Percentiles rank a stretch among this genome's conserved stretches.
These are phyloP conservation scores for Didymodactylos carnosus DNA, from an alignment of 2,888 invertebrate genomes.

Conservation along the genomic window DNA sequence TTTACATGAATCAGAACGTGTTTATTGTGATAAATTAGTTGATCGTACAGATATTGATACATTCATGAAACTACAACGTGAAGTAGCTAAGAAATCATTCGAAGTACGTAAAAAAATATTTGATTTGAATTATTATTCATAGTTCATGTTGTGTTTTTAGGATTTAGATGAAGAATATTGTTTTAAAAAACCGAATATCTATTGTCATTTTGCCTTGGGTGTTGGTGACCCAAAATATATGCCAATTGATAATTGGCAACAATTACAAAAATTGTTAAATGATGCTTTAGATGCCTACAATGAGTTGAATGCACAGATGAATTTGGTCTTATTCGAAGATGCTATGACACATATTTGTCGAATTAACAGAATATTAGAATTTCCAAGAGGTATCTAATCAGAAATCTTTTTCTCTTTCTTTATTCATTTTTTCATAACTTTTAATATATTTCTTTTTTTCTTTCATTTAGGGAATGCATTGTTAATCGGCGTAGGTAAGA, in stretches of 20 bases:
- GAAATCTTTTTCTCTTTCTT: too few relatives aligned
- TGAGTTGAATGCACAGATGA: conserved; percentile 88
- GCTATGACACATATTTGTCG: conserved; percentile 82
- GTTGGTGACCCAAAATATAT: conserved; percentile 88
- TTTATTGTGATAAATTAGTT: conserved; percentile 74
- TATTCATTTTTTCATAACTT: too few relatives aligned
- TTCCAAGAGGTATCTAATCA: conserved; percentile 83
- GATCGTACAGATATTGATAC: conserved; percentile 77
- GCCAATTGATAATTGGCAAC: conserved; percentile 57
- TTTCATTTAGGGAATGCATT: neutral
- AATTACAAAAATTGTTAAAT: conserved; percentile 57
- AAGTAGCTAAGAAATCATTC: conserved; percentile 60
- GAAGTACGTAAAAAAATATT: neutral
- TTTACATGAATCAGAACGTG: conserved; percentile 77
- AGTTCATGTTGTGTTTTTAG: conserved; percentile 68
- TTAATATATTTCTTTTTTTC: too few relatives aligned
- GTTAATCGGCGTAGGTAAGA: neutral
- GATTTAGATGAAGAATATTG: conserved; percentile 54
- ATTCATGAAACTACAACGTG: conserved; percentile 66
- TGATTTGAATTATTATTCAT: neutral
- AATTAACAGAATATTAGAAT: conserved; percentile 77
- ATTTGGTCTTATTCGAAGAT: conserved; percentile 88
- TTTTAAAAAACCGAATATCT: conserved; percentile 79
- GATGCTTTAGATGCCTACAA: conserved; percentile 83
- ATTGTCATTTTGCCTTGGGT: conserved; percentile 77